phyloP scores from a whole-genome alignment of 2,113 vertebrate genomes.

The Poecile atricapillus region DNA sequence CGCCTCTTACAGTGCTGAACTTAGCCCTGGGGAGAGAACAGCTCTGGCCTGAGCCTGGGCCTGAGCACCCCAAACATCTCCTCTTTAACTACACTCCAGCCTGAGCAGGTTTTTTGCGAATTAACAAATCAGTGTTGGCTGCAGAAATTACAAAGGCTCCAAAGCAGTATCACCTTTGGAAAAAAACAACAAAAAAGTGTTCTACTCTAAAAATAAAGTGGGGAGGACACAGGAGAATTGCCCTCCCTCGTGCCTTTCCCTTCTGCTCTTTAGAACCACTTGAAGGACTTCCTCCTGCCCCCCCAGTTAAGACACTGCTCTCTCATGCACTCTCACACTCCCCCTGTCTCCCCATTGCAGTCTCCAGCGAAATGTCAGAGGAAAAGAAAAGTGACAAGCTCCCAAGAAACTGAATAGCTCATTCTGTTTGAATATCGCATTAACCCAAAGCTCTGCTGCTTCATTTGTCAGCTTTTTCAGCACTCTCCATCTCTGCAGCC shows the following conservation, averaged over 20 bases:
- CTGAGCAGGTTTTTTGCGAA: not conserved
- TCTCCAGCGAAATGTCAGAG: constrained; percentile 24
- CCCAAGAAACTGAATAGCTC: constrained; percentile 53
- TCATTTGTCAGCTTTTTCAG: constrained; percentile 74
- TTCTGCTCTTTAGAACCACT: not conserved
- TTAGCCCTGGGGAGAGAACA: not conserved
- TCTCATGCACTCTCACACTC: not conserved
- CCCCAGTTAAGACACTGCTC: not conserved
- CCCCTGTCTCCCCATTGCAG: not conserved
- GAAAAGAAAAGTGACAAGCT: constrained; percentile 54
- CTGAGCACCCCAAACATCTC: not conserved
- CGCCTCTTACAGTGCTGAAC: not conserved
- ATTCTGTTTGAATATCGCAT: constrained; percentile 67
- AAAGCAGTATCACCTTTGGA: not conserved
- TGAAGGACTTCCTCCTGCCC: not conserved
- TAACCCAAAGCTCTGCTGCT: constrained; percentile 65
- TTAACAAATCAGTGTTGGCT: not conserved
- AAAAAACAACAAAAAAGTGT: not conserved
- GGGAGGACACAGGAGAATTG: not conserved
- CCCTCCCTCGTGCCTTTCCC: not conserved
- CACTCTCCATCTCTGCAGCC: constrained; percentile 40
- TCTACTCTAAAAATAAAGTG: not conserved
- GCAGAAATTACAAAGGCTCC: not conserved
- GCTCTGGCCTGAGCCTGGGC: not conserved
- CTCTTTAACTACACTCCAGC: not conserved